Conservation (phyloP, 2,888 invertebrate species). For the Pharmacophagus antenor region DNA sequence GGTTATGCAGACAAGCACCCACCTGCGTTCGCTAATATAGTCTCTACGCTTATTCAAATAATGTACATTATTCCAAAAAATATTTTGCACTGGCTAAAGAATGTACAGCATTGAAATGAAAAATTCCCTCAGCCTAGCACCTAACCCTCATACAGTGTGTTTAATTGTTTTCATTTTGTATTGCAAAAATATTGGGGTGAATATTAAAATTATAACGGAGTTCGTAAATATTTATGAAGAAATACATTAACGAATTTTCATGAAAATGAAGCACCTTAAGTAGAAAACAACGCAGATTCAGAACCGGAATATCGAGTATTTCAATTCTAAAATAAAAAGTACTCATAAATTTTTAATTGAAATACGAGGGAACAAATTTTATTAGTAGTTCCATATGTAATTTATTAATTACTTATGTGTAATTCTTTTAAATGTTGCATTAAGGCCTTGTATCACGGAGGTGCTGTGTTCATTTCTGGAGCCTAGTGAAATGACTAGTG, state of each 20-base stretch:
- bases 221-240: conserved; percentile 25
- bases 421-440: too few species aligned
- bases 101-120: conserved; percentile 49
- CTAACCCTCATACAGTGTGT: conserved; percentile 60
- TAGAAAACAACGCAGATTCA: background rate
- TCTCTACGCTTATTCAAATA: conserved; percentile 38
- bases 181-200: conserved; percentile 62
- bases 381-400: too few species aligned
- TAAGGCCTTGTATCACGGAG: too few species aligned
- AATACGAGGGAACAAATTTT: background rate
- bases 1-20: conserved; percentile 56
- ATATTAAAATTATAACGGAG: conserved; percentile 48
- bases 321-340: background rate
- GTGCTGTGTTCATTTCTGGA: too few species aligned
- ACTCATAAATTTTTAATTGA: background rate
- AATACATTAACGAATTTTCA: conserved; percentile 17
- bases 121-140: conserved; percentile 57
- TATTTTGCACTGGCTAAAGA: conserved; percentile 26
- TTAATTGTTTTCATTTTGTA: conserved; percentile 77
- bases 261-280: conserved; percentile 14
- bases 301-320: background rate
- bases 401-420: too few species aligned
- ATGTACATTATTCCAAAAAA: conserved; percentile 20
- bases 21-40: conserved; percentile 44
- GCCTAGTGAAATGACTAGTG: too few species aligned